Evolutionary conservation across 2,797 vertebrate species (phyloP).

Genomic region (Chelmon rostratus): DNA sequence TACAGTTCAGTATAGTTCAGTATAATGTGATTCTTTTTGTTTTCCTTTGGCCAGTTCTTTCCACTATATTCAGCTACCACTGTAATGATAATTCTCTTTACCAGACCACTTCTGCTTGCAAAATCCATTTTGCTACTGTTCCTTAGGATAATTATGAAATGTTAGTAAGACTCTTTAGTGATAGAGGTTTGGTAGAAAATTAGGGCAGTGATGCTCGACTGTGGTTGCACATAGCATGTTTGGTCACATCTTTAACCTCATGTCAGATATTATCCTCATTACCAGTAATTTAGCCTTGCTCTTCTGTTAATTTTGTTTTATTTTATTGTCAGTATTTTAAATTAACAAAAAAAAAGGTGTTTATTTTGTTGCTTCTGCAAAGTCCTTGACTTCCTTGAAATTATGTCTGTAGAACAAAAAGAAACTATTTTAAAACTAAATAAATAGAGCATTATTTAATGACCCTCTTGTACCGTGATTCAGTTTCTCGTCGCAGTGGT

Average conservation of each 20-base stretch:
- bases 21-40: conserved; percentile 34
- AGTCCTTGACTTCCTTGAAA: conserved; percentile 93
- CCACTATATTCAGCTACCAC: conserved; percentile 61
- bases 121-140: conserved; percentile 46
- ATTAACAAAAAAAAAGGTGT: conserved; percentile 90
- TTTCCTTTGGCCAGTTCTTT: conserved; percentile 66
- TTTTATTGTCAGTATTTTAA: conserved; percentile 91
- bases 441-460: conserved; percentile 99
- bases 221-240: conserved; percentile 75
- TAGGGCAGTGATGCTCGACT: conserved; percentile 51
- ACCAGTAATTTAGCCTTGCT: conserved; percentile 67
- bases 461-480: conserved; percentile 67
- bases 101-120: conserved; percentile 65
- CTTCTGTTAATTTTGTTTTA: conserved; percentile 68
- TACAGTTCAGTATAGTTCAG: conserved; percentile 19
- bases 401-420: conserved; percentile 97
- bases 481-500: conserved; percentile 24
- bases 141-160: conserved; percentile 52
- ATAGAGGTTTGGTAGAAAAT: conserved; percentile 60
- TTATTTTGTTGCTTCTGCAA: conserved; percentile 93
- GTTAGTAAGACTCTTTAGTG: conserved; percentile 48
- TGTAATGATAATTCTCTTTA: conserved; percentile 51
- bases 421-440: conserved; percentile 98
- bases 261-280: conserved; percentile 67
- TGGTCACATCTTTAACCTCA: conserved; percentile 64